These are phyloP conservation scores for Sisor rabdophorus DNA, from an alignment of 2,113 vertebrate species.

Conservation along the genomic window DNA sequence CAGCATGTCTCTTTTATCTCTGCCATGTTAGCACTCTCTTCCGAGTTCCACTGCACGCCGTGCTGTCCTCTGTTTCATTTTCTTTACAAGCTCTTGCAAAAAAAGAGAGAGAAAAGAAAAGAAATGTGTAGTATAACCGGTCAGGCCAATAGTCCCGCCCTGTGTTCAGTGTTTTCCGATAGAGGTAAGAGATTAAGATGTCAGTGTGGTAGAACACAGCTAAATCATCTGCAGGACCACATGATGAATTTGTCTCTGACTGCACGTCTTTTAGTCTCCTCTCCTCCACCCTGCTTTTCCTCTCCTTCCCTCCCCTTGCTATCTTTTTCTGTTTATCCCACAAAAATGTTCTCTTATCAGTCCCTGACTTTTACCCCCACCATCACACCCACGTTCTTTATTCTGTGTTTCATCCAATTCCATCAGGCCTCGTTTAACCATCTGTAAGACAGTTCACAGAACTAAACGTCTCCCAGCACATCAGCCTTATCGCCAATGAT, in stretches of 20 bases:
- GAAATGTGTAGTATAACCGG: neutral
- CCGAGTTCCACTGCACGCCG: neutral
- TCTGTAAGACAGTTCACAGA: neutral
- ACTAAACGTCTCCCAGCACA: neutral
- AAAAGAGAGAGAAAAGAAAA: neutral
- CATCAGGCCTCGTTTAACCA: constrained; percentile 14
- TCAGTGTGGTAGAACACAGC: neutral
- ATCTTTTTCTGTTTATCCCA: neutral
- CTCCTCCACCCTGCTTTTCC: neutral
- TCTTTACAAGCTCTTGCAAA: neutral
- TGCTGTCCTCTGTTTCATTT: neutral
- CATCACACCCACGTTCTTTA: neutral
- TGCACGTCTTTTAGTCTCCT: neutral
- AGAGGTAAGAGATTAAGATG: neutral
- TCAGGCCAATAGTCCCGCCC: neutral
- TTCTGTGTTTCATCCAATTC: neutral
- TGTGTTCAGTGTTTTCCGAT: neutral
- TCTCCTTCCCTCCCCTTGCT: neutral
- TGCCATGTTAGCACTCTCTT: neutral
- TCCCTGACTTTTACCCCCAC: neutral
- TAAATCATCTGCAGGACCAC: constrained; percentile 16
- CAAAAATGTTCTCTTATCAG: neutral
- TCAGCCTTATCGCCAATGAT: neutral
- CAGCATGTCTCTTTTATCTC: neutral
- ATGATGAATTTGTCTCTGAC: neutral